phyloP scores from a whole-genome alignment of 2,797 vertebrate species.

The Thripadectes ignobilis region DNA sequence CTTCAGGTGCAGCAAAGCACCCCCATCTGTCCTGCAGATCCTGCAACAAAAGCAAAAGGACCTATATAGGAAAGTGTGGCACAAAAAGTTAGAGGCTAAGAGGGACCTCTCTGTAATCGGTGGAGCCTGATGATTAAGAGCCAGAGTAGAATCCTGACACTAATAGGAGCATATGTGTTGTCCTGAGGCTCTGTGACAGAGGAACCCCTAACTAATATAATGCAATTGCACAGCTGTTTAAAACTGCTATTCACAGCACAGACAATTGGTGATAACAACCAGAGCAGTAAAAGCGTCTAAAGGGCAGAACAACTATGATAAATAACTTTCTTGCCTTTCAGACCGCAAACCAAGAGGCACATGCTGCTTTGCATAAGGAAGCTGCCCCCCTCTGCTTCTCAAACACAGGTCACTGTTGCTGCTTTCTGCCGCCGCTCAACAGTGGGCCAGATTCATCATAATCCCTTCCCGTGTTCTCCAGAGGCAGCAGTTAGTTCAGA shows the following conservation, averaged over 20 bases:
- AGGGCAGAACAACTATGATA: slow-evolving; percentile 5
- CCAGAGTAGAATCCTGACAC: slow-evolving; percentile 1
- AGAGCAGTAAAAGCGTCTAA: neutral
- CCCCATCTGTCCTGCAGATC: neutral
- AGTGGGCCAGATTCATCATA: neutral
- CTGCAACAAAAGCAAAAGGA: neutral
- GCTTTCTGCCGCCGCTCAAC: rapidly evolving
- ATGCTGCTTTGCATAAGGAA: neutral
- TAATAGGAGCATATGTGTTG: neutral
- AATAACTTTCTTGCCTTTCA: slow-evolving; percentile 9
- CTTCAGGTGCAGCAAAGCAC: neutral
- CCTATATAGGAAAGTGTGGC: neutral
- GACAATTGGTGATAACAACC: neutral
- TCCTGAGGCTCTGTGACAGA: slow-evolving; percentile 23
- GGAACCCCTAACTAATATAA: neutral
- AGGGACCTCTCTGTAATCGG: neutral
- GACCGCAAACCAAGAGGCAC: neutral
- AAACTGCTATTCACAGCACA: neutral
- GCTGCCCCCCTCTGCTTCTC: neutral
- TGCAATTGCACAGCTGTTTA: slow-evolving; percentile 49
- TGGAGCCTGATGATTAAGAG: neutral
- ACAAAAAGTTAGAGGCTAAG: neutral
- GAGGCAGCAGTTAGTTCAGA: neutral
- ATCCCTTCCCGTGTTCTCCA: neutral
- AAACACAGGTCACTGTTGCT: neutral